Base-by-base conservation (phyloP, 2,888 invertebrate species). In the Agonum fuliginosum region DNA sequence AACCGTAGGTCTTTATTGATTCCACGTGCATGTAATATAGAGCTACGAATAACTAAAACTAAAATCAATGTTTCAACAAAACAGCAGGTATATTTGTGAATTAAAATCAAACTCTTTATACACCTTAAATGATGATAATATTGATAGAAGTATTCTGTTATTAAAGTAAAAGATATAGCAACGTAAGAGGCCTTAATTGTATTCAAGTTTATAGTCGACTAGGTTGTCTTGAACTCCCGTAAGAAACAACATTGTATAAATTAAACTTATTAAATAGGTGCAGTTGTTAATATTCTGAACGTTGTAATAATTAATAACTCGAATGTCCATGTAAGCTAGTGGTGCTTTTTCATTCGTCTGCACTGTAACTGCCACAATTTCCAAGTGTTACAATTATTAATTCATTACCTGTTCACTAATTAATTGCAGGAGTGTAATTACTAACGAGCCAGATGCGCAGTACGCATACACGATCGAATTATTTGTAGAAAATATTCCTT, bases 101-200 rank as follows among this genome's bases (percentile, higher is more conserved):
- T 20, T 43, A 30, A 65, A 67, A 67, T 67, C 67, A 67, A 41
- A 67, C 43, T 41, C 41, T 67, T 67, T 67, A 27, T 67, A 37
- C 22, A 58, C 58, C 12, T 62, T 62, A 30, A 62, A 27, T 17
- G 30, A 62, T 62, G 46, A 46, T 46, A 46, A 54, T 54, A 54
- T 54, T 48, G 24, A 62, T 74, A 74, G 74, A 74, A 62, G 30
- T 58, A 46, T 74, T 76, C 67, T 69, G 76, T 76, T 67, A 67
- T 69, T 69, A 65, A 58, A 67, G 67, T 48, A 73, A 73, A 70
- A 73, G 58, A 58, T 73, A 73, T 73, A 75, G 67, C 75, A 75
- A 75, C 75, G 75, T 75, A 75, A 76, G 76, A 76, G 76, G 76
- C 76, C 76, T 76, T 76, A 76, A 76, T 76, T 76, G 76, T 69